Conservation (phyloP, 2,113 vertebrate genomes). For the Leptodactylus fuscus region DNA sequence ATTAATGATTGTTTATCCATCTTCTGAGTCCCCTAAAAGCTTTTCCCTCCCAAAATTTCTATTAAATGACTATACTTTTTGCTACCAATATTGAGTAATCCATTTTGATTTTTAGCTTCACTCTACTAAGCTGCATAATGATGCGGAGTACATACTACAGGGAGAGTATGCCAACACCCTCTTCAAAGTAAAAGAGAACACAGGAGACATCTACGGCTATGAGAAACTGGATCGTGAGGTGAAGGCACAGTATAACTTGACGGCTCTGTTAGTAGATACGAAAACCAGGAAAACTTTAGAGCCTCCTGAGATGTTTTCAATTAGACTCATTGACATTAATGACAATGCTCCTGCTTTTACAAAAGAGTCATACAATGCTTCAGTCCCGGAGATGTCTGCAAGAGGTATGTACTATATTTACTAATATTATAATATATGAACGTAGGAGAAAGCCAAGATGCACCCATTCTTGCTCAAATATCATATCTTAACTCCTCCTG, state of each 20-base stretch:
- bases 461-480: too few species aligned
- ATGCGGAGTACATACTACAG: constrained; percentile 75
- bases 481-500: too few species aligned
- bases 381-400: constrained; percentile 83
- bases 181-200: constrained; percentile 79
- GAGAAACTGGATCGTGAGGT: constrained; percentile 87
- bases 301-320: constrained; percentile 76
- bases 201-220: constrained; percentile 81
- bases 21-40: too few species aligned
- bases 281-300: constrained; percentile 75
- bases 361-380: constrained; percentile 74
- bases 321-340: constrained; percentile 88
- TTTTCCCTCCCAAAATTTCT: too few species aligned
- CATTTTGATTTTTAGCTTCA: constrained; percentile 76
- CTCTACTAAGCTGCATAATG: constrained; percentile 70
- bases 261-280: constrained; percentile 77
- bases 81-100: background rate
- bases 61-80: too few species aligned
- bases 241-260: constrained; percentile 78
- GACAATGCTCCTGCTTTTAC: constrained; percentile 88
- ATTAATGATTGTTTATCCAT: too few species aligned
- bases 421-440: background rate
- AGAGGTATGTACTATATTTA: constrained; percentile 71
- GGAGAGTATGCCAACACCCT: constrained; percentile 82
- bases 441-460: background rate